Conservation (phyloP, 2,888 invertebrate genomes). For the Noctua janthina region DNA sequence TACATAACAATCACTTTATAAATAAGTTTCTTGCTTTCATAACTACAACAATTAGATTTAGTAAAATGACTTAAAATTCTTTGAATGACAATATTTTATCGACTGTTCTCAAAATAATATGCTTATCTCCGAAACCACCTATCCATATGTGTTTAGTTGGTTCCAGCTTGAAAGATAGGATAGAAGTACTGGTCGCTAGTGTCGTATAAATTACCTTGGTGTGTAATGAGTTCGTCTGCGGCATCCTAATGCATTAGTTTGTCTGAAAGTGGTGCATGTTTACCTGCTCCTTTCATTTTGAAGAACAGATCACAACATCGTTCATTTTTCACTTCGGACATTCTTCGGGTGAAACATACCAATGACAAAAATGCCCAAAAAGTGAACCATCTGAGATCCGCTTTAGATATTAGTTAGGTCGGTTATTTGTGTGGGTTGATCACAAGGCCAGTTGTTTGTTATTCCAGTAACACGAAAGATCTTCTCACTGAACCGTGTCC, state of each 20-base stretch:
- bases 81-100: background rate
- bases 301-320: background rate
- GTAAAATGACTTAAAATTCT: background rate
- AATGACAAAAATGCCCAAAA: background rate
- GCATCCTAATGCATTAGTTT: background rate
- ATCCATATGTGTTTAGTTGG: background rate
- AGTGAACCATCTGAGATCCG: too few species aligned
- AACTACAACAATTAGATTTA: constrained; percentile 8
- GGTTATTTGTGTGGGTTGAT: background rate
- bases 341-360: background rate
- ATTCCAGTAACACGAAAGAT: background rate
- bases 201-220: background rate
- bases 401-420: too few species aligned
- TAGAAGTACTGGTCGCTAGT: too few species aligned
- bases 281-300: background rate
- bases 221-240: background rate
- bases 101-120: background rate
- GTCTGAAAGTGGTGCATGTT: background rate
- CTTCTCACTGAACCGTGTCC: background rate
- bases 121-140: too few species aligned
- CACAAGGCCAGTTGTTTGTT: background rate
- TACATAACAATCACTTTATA: background rate
- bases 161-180: too few species aligned
- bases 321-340: background rate
- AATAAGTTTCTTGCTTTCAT: background rate